Evolutionary conservation across 2,797 vertebrate genomes (phyloP).

Genomic region (Neosalanx taihuensis): DNA sequence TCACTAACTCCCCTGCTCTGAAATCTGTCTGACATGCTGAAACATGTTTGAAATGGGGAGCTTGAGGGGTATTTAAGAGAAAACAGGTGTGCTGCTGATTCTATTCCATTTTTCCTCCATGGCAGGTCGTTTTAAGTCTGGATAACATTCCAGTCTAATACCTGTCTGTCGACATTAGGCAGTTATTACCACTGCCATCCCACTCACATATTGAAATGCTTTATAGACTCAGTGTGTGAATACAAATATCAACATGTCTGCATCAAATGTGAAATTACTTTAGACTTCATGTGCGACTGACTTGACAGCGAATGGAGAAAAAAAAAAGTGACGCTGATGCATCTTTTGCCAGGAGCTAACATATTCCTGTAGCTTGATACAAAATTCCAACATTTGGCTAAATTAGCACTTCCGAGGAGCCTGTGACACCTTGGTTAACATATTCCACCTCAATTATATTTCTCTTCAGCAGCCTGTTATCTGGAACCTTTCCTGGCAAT

Average conservation of each 20-base stretch:
- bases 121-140: constrained; percentile 10
- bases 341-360: constrained; percentile 81
- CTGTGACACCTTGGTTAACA: constrained; percentile 99
- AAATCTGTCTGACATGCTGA: constrained; percentile 29
- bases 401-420: constrained; percentile 93
- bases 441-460: constrained; percentile 99
- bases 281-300: constrained; percentile 78
- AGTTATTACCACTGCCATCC: constrained; percentile 66
- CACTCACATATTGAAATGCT: constrained; percentile 74
- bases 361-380: constrained; percentile 86
- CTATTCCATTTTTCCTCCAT: constrained; percentile 11
- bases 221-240: constrained; percentile 79
- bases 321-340: constrained; percentile 83
- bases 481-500: constrained; percentile 99
- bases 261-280: constrained; percentile 80
- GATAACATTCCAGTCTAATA: constrained; percentile 6
- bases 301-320: constrained; percentile 77
- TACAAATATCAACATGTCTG: constrained; percentile 87
- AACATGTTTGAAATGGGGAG: constrained; percentile 25
- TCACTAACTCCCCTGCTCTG: constrained; percentile 18
- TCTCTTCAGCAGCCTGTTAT: constrained; percentile 99
- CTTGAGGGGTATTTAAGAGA: constrained; percentile 18
- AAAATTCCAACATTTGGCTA: constrained; percentile 94
- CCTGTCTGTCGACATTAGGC: constrained; percentile 57
- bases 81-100: constrained; percentile 16